These are phyloP conservation scores for Uropetala carovei DNA, from an alignment of 2,888 invertebrate species.

Conservation along the genomic window DNA sequence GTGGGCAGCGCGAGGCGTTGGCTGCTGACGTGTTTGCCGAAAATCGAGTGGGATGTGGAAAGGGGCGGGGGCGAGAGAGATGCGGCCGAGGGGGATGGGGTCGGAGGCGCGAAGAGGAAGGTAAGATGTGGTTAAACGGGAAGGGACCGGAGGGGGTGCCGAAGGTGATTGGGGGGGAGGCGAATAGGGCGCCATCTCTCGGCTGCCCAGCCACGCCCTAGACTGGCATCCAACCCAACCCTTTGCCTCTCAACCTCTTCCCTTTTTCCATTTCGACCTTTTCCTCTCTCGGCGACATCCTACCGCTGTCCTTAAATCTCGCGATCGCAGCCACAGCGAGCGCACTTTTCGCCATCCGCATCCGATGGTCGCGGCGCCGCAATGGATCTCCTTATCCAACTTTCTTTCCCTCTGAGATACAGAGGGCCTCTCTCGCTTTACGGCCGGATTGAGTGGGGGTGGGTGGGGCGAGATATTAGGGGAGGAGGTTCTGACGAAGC, in stretches of 20 bases:
- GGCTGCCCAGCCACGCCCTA: slow-evolving; percentile 37
- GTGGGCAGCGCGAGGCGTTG: slow-evolving; percentile 34
- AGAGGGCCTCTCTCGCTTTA: too few species aligned
- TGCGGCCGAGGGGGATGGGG: neutral
- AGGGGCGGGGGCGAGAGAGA: too few species aligned
- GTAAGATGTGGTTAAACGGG: neutral
- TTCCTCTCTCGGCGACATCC: neutral
- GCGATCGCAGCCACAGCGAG: too few species aligned
- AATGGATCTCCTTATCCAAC: too few species aligned
- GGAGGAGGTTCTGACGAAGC: too few species aligned
- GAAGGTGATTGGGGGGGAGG: neutral
- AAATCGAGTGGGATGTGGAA: neutral
- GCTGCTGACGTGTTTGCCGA: slow-evolving; percentile 39
- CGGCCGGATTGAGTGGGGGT: too few species aligned
- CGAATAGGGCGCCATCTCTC: slow-evolving; percentile 40
- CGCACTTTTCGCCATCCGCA: too few species aligned
- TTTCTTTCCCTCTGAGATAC: too few species aligned
- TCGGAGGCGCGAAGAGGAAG: neutral
- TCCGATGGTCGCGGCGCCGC: too few species aligned
- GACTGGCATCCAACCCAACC: slow-evolving; percentile 44
- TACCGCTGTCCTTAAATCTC: neutral
- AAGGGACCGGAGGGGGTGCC: neutral
- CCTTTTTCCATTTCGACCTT: neutral
- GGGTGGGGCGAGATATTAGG: too few species aligned
- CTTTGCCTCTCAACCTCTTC: slow-evolving; percentile 26